Evolutionary conservation across 2,113 vertebrate species (phyloP), one percentile per base, ranked within the genome.

Genomic region (Microtus montanus): DNA sequence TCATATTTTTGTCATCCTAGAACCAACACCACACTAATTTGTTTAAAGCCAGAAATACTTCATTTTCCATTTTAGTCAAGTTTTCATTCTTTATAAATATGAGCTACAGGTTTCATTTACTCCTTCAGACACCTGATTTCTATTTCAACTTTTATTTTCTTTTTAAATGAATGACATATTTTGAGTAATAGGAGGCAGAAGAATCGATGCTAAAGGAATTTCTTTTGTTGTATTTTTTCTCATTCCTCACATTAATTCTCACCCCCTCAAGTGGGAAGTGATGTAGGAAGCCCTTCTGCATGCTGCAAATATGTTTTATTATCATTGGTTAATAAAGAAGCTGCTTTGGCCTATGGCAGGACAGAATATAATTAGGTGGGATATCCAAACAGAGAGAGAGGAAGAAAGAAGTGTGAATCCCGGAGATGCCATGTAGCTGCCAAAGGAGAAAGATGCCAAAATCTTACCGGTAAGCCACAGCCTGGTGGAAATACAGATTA

Each of bases 141-240:
- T 63, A 66, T 84, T 88, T 93, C 14, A 33, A 68, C 54, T 54
- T 93, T 80, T 75, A 92, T 22, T 86, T 95, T 88, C 35, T 73
- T 54, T 84, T 47, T 79, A 70, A 87, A 70, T 79, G 4, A 71
- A 47, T 84, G 9, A 71, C 85, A 3, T 84, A 73, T 88, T 47
- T 75, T 83, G 61, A 85, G 7, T 87, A 52, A 84, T 5, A 90
- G 2, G 92, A 78, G 10, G 33, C 52, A 82, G 35, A 38, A 58
- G n/a, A 61, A 82, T 61, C 54, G 38, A 82, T 38, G 54, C 54
- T 82, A 22, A 83, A 15, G 52, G 28, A 41, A 83, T 41, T 83
- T 61, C 3, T 28, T 38, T 38, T 82, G 2, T n/a, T 82, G 13
- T 41, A 63, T 63, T 17, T 63, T 41, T 24, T 8, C 2, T 83